Base-by-base conservation (phyloP, 2,888 invertebrate genomes). In the Lypha dubia region DNA sequence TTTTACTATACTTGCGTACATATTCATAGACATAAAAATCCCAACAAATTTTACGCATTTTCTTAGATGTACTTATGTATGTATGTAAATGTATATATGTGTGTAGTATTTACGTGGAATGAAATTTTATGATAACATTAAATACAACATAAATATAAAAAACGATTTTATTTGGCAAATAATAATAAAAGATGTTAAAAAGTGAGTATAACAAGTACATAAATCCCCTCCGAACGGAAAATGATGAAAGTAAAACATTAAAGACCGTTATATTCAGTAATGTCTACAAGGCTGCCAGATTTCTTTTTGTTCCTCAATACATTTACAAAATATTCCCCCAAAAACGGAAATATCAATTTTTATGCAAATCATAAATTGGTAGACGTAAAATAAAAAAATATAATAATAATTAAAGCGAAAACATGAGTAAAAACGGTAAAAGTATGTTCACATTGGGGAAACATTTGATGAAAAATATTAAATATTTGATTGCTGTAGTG, bases 81-180 rank as follows among this genome's bases (percentile, higher is more conserved):
- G 0, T 15, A 49, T 49, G 22, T 46, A 0, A 6, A 49, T 49
- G 22, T 22, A 22, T 0, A 22, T 22, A 49, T 44, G 13, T n/a
- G n/a, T n/a, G 9, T 9, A 4, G 44, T 53, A 17, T n/a, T 3
- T 24, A 41, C 15, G 20, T 24, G 17, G 7, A n/a, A 38, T 49
- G 8, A 41, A 20, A 51, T 63, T 51, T 24, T 35, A 41, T 63
- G 49, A 15, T 17, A 51, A 28, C 35, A 24, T 24, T 9, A 51
- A 51, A 63, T 41, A 17, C 3, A 41, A 17, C 51, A 74, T 38
- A 63, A 28, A 51, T 41, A 53, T 53, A 53, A 63, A 74, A 63
- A 53, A 38, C 28, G 41, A 35, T 62, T 38, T 63, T 51, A 38
- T 73, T 60, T 46, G 44, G 20, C 6, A 20, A 46, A 53, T 68